A percentile compares a stretch with the other conserved stretches of the same genome.
Evolutionary conservation across 2,113 vertebrate genomes (phyloP).

Genomic region (Tympanuchus pallidicinctus): DNA sequence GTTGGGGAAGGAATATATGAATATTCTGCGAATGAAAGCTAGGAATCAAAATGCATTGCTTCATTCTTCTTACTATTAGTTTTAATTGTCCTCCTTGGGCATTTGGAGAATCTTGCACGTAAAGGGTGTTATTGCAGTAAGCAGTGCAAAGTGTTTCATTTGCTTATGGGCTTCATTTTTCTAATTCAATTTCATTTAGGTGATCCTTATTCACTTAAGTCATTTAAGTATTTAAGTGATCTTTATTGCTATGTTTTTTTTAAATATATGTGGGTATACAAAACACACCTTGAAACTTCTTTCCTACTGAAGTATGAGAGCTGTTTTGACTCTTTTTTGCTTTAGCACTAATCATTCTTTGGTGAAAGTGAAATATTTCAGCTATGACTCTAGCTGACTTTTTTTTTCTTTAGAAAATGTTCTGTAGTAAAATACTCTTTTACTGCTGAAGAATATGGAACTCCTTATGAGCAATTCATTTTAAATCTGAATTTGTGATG

Average conservation of each 20-base stretch:
- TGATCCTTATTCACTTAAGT: not conserved
- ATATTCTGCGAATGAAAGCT: not conserved
- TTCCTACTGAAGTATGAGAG: not conserved
- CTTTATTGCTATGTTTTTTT: not conserved
- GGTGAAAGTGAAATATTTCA: not conserved
- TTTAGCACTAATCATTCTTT: not conserved
- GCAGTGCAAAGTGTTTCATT: not conserved
- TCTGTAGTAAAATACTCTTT: not conserved
- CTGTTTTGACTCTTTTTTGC: not conserved
- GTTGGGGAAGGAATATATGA: not conserved
- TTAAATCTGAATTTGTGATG: not conserved
- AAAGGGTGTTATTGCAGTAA: not conserved
- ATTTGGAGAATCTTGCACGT: not conserved
- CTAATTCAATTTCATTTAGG: not conserved
- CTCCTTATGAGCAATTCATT: not conserved
- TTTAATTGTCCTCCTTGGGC: not conserved
- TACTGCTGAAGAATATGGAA: not conserved
- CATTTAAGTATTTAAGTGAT: not conserved
- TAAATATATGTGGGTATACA: not conserved
- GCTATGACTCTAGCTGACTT: not conserved
- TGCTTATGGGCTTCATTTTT: not conserved
- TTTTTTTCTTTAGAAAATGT: not conserved
- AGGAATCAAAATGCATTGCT: not conserved
- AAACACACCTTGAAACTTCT: not conserved
- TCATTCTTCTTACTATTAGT: not conserved